Conservation (phyloP, 1,140 invertebrate genomes). For the Zaprionus gabonicus region DNA sequence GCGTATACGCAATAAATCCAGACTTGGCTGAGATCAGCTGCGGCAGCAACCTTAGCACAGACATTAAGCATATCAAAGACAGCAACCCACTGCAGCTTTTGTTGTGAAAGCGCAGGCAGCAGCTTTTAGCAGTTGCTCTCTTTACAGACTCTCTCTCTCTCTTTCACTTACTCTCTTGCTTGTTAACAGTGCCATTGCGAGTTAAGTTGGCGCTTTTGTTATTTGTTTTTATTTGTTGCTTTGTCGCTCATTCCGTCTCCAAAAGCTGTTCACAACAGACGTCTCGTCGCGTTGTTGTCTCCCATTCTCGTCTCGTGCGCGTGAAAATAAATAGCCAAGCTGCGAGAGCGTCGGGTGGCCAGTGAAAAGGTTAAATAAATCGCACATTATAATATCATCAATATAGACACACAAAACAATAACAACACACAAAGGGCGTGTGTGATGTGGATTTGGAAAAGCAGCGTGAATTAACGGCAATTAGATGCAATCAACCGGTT, state of each 20-base stretch:
- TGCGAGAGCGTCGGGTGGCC: not conserved
- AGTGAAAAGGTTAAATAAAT: conserved; percentile 29
- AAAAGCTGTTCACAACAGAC: conserved; percentile 46
- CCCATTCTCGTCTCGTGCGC: conserved; percentile 18
- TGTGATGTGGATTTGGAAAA: conserved; percentile 25
- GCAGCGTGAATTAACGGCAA: conserved; percentile 16
- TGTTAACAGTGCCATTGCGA: conserved; percentile 23
- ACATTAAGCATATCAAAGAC: not conserved
- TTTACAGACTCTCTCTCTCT: not conserved
- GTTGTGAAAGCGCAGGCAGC: not conserved
- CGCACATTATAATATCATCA: conserved; percentile 12
- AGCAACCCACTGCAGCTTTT: not conserved
- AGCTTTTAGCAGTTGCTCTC: not conserved
- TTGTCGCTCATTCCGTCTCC: conserved; percentile 33
- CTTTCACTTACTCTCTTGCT: not conserved
- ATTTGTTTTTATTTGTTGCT: conserved; percentile 48
- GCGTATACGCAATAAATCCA: conserved; percentile 22
- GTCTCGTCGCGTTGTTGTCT: not conserved
- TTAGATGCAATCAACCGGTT: conserved; percentile 42
- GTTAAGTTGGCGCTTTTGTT: conserved; percentile 8
- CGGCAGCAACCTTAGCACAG: not conserved
- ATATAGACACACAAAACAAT: not conserved
- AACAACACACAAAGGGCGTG: not conserved
- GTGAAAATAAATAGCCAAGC: conserved; percentile 24
- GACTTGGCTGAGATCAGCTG: not conserved